Conservation (phyloP, 2,113 vertebrate genomes). For the Perccottus glenii region DNA sequence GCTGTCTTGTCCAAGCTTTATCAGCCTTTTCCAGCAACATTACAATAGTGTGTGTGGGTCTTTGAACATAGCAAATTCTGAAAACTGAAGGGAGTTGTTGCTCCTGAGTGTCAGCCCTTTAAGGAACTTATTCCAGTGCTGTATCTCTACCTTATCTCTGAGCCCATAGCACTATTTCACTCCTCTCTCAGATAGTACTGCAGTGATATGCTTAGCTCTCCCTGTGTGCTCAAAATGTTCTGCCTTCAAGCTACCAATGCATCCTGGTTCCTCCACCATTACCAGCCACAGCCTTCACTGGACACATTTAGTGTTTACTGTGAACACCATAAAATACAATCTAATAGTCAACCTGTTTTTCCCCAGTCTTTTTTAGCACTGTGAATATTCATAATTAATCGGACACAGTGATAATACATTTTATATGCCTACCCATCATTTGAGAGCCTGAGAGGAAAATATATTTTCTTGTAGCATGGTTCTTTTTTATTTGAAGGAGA, state of each 20-base stretch:
- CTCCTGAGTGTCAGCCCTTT: slow-evolving; percentile 57
- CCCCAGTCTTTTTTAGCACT: slow-evolving; percentile 46
- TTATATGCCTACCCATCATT: slow-evolving; percentile 72
- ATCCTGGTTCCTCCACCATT: slow-evolving; percentile 43
- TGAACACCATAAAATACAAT: slow-evolving; percentile 75
- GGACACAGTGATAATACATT: slow-evolving; percentile 71
- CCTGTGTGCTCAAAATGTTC: slow-evolving; percentile 41
- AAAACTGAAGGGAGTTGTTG: slow-evolving; percentile 53
- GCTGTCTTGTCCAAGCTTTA: slow-evolving; percentile 52
- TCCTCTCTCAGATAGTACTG: slow-evolving; percentile 66
- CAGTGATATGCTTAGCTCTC: slow-evolving; percentile 60
- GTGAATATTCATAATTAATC: slow-evolving; percentile 79
- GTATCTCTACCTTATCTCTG: slow-evolving; percentile 67
- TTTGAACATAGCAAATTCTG: slow-evolving; percentile 35
- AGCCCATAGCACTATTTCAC: slow-evolving; percentile 59
- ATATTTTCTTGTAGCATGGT: slow-evolving; percentile 29
- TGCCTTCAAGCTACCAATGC: slow-evolving; percentile 52
- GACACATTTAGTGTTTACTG: slow-evolving; percentile 77
- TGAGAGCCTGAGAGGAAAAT: slow-evolving; percentile 45
- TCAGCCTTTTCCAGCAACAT: slow-evolving; percentile 45
- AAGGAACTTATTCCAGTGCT: slow-evolving; percentile 51
- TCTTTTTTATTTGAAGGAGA: slow-evolving; percentile 54
- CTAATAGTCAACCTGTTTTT: slow-evolving; percentile 64
- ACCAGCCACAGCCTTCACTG: slow-evolving; percentile 55
- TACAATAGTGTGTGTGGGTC: slow-evolving; percentile 30